Base-by-base conservation (phyloP, 2,888 invertebrate genomes). In the Chrysina gloriosa region DNA sequence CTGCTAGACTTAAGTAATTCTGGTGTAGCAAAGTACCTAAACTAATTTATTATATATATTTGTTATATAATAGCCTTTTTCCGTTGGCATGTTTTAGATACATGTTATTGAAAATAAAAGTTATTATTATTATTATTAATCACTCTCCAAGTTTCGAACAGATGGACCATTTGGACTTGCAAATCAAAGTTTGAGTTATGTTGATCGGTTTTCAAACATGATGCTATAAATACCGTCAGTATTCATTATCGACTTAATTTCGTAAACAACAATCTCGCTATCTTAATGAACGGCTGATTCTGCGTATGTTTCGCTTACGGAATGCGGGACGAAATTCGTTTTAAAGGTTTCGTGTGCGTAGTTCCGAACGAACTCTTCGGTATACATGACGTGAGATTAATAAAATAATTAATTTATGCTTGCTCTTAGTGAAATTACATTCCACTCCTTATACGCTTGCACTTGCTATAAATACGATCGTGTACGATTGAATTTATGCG, bases 321-420 rank as follows among this genome's bases (percentile, higher is more conserved):
- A 48, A 3, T 25, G 25, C 23, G 14, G n/a, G 11, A 11, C 25
- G 4, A 48, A 48, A 48, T 25, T 48, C 9, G 25, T n/a, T 48
- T 48, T 48, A 19, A 23, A 48, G 25, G 11, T 7, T 6, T n/a
- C 27, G 6, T 48, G 23, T 48, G n/a, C n/a, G 25, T 5, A 52
- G 16, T 9, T 31, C 45, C 9, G n/a, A 29, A 16, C 31, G 9
- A 52, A 6, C 31, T 14, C 31, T 19, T 31, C 29, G 19, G 16
- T 31, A 31, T 31, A 52, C 16, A 19, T 21, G 52, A 52, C 52
- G 7, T 19, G 52, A 31, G 52, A 2, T 52, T 52, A 52, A 52
- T 52, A 52, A 52, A 52, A 52, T 52, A 52, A 52, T 52, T 52
- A 52, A 52, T 52, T 52, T 52, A 52, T 52, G 52, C 52, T 52